Conservation (phyloP, 2,888 invertebrate genomes). For the Cheilosia pagana region DNA sequence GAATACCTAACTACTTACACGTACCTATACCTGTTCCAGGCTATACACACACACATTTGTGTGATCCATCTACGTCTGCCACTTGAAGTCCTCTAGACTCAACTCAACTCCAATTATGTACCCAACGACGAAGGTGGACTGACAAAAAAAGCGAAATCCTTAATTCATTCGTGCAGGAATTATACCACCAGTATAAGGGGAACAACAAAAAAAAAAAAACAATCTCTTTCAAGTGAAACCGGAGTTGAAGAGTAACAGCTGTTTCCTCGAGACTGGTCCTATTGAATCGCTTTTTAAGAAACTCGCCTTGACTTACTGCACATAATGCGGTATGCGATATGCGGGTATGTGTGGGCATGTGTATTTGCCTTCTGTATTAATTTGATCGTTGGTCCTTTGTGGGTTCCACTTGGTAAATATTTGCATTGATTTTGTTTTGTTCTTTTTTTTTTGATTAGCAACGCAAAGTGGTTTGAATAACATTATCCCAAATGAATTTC, state of each 20-base stretch:
- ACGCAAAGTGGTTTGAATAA: no score
- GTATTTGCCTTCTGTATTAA: not conserved
- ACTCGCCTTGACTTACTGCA: constrained; percentile 22
- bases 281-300: constrained; percentile 15
- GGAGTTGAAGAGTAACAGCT: constrained; percentile 62
- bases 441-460: no score
- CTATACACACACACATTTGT: constrained; percentile 48
- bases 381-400: not conserved
- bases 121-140: constrained; percentile 5
- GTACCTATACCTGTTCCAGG: constrained; percentile 28
- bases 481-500: no score
- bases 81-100: constrained; percentile 45
- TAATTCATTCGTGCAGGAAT: constrained; percentile 56
- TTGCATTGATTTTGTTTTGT: no score
- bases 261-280: constrained; percentile 60
- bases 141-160: constrained; percentile 45
- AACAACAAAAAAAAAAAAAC: not conserved
- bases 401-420: not conserved
- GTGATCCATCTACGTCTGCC: constrained; percentile 57
- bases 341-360: not conserved
- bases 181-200: constrained; percentile 10
- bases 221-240: constrained; percentile 44
- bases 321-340: no score
- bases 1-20: constrained; percentile 29
- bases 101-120: constrained; percentile 64